Evolutionary conservation across 2,113 vertebrate species (phyloP).

Genomic region (Excalfactoria chinensis): DNA sequence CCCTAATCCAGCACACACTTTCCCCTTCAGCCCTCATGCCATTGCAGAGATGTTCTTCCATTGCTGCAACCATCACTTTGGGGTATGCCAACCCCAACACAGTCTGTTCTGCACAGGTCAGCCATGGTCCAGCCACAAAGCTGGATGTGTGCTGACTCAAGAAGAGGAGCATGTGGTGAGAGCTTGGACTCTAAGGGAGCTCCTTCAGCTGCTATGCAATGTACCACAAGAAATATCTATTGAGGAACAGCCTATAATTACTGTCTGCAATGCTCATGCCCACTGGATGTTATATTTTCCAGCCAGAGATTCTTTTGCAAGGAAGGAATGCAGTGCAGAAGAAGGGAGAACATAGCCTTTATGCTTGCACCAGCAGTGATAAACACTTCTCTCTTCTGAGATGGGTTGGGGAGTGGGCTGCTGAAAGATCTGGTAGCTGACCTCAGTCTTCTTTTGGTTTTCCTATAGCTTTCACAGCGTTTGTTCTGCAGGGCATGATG

Average conservation of each 20-base stretch:
- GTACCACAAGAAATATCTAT: rapidly evolving
- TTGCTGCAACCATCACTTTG: background rate
- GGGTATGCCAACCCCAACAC: background rate
- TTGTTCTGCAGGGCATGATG: background rate
- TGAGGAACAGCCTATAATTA: background rate
- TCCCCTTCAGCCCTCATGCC: background rate
- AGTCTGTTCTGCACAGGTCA: background rate
- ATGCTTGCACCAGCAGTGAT: background rate
- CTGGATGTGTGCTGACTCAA: background rate
- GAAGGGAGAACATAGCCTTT: background rate
- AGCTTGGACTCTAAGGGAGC: background rate
- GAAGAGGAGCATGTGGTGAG: rapidly evolving
- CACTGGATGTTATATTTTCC: background rate
- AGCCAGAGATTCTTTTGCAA: background rate
- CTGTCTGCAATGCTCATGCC: background rate
- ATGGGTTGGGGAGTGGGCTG: background rate
- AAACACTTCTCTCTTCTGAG: background rate
- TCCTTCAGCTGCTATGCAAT: background rate
- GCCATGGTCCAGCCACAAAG: background rate
- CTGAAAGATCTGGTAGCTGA: background rate
- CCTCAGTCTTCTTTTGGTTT: background rate
- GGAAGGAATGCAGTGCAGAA: background rate
- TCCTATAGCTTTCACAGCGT: background rate
- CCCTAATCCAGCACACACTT: background rate
- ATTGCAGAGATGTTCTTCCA: background rate